Evolutionary conservation across 2,113 vertebrate species (phyloP), one percentile per base, ranked within the genome.

Genomic region (Chamaetylas fuelleborni): DNA sequence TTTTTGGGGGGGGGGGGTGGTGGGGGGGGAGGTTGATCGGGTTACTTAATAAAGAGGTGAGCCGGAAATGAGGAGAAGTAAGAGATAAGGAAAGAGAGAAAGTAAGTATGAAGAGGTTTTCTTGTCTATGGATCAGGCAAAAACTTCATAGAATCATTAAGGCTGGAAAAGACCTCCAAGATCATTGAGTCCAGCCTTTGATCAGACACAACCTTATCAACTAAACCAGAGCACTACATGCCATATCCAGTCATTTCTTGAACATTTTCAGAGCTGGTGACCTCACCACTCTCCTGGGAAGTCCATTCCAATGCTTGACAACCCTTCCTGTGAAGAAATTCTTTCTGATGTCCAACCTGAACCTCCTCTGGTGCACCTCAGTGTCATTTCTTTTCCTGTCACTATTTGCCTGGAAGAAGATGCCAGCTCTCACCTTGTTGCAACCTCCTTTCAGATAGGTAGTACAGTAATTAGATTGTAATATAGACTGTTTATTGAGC

Each of bases 1-100:
- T 10, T n/a, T n/a, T n/a, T n/a, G n/a, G 6, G 3, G 5, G 9
- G 3, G 4, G 7, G 8, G 16, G 1, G 15, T 17, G 38, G 8
- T 10, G 38, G 38, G 12, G 11, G 14, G 10, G 4, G 8, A 24
- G 1, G 4, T 4, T 69, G 3, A 11, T 62, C 28, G 43, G 12
- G 4, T 15, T 69, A 40, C 36, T 33, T 64, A 43, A 80, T 31
- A 7, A 64, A 69, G 16, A 61, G 7, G 8, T 62, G 7, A 62
- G 20, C 24, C 14, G 31, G 24, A 88, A 73, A 67, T 47, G 9
- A 64, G 9, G 5, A 82, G 16, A 9, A 60, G 5, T 33, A 74
- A 77, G 5, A 77, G 9, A n/a, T 33, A 16, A 79, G 9, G 12
- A 69, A 73, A 38, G 14, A 45, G 38, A 83, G 43, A 79, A 67